Evolutionary conservation across 2,888 invertebrate species (phyloP).

Genomic region (Xylophagus ater): DNA sequence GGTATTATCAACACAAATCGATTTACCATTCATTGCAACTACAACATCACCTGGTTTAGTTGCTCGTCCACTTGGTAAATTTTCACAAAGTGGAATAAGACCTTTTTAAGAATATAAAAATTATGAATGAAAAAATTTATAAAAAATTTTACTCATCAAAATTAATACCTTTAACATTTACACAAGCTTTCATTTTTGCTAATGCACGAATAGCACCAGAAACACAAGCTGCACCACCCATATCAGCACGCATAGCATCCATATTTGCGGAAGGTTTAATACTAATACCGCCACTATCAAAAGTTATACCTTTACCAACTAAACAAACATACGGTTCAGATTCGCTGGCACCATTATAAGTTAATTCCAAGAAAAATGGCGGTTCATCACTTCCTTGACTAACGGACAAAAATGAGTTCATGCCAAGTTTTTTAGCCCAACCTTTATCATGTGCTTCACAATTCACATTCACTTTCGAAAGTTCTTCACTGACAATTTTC

Average conservation of each 20-base stretch:
- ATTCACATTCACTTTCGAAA: conserved; percentile 27
- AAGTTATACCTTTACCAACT: conserved; percentile 56
- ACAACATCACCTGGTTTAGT: conserved; percentile 68
- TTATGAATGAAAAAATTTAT: background rate
- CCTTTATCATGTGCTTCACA: conserved; percentile 47
- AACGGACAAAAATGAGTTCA: conserved; percentile 63
- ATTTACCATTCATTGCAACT: conserved; percentile 57
- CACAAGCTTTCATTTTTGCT: conserved; percentile 52
- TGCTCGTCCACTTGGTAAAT: conserved; percentile 63
- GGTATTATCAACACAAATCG: conserved; percentile 59
- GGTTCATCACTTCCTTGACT: conserved; percentile 61
- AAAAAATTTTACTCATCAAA: background rate
- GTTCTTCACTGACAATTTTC: conserved; percentile 41
- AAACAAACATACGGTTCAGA: conserved; percentile 48
- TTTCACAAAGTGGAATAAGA: conserved; percentile 62
- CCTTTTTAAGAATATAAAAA: conserved; percentile 5
- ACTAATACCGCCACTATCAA: conserved; percentile 63
- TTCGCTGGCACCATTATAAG: conserved; percentile 47
- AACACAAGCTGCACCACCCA: conserved; percentile 71
- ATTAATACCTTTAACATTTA: conserved; percentile 50
- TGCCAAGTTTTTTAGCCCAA: conserved; percentile 63
- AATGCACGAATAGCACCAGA: conserved; percentile 55
- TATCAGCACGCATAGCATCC: conserved; percentile 61
- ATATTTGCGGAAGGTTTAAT: conserved; percentile 47
- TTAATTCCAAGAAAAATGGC: conserved; percentile 61